Evolutionary conservation across 2,797 vertebrate genomes (phyloP).

Genomic region (Sebastes hubbsi): DNA sequence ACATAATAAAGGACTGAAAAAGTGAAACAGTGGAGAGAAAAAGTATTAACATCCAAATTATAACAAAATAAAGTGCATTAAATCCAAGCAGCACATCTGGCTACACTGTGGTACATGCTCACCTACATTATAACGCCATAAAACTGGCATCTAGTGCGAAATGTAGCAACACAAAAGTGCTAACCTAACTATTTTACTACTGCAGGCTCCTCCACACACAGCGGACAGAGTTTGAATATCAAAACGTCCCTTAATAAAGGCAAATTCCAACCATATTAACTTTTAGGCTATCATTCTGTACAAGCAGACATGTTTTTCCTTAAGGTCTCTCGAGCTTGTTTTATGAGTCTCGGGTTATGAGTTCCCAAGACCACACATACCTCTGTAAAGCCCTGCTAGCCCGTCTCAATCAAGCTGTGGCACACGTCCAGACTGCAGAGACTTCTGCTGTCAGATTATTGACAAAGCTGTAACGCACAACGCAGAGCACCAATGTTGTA

Average conservation of each 20-base stretch:
- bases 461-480: conserved; percentile 1
- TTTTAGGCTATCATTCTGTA: conserved; percentile 19
- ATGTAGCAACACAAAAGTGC: background rate
- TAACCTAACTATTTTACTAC: background rate
- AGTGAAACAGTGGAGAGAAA: no score
- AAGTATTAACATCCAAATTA: background rate
- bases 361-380: conserved; percentile 69
- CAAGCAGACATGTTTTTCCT: conserved; percentile 39
- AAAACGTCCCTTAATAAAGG: conserved; percentile 13
- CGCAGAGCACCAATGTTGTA: conserved; percentile 10
- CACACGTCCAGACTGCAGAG: conserved; percentile 28
- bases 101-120: background rate
- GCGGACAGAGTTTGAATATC: conserved; percentile 12
- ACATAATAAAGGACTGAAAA: no score
- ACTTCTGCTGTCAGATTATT: conserved; percentile 29
- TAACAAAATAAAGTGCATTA: background rate
- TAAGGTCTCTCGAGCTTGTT: conserved; percentile 46
- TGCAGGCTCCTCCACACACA: background rate
- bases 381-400: conserved; percentile 59
- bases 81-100: background rate
- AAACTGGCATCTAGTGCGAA: background rate
- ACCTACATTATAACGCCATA: background rate
- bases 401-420: conserved; percentile 53
- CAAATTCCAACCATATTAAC: conserved; percentile 42
- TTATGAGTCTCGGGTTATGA: conserved; percentile 65